Percentiles rank a stretch among this genome's conserved stretches.
Conservation (phyloP, 1,140 invertebrate species). For the Sinonovacula constricta region DNA sequence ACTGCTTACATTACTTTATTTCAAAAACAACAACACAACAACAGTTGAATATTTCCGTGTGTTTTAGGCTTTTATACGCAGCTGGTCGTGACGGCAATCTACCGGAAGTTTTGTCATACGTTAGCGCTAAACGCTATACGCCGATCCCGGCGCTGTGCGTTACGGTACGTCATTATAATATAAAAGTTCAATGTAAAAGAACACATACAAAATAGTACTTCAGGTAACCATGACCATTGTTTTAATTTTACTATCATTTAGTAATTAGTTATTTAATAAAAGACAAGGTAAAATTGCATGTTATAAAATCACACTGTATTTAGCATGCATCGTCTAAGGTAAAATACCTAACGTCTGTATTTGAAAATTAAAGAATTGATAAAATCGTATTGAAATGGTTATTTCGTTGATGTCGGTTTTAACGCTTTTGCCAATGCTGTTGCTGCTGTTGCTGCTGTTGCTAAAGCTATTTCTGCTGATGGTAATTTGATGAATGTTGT, state of each 20-base stretch:
- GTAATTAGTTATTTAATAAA: neutral
- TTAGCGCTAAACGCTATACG: constrained; percentile 91
- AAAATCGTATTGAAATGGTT: too few species aligned
- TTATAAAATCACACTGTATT: neutral
- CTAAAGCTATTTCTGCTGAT: neutral
- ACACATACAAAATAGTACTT: neutral
- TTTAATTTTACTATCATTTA: neutral
- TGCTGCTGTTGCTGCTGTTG: neutral
- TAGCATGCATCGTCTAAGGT: neutral
- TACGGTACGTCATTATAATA: constrained; percentile 85
- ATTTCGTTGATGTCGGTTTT: neutral
- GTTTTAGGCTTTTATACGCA: constrained; percentile 89
- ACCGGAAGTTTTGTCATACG: constrained; percentile 91
- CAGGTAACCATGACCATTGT: neutral
- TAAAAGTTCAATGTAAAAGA: neutral
- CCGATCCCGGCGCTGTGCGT: constrained; percentile 94
- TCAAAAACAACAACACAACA: too few species aligned
- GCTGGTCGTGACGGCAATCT: constrained; percentile 94
- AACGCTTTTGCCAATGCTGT: neutral
- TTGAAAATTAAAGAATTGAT: too few species aligned
- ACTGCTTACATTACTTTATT: too few species aligned
- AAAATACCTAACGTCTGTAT: too few species aligned
- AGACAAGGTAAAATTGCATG: neutral
- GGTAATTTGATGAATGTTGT: neutral
- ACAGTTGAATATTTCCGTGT: too few species aligned